phyloP scores from a whole-genome alignment of 2,797 vertebrate species.

The Salarias fasciatus region DNA sequence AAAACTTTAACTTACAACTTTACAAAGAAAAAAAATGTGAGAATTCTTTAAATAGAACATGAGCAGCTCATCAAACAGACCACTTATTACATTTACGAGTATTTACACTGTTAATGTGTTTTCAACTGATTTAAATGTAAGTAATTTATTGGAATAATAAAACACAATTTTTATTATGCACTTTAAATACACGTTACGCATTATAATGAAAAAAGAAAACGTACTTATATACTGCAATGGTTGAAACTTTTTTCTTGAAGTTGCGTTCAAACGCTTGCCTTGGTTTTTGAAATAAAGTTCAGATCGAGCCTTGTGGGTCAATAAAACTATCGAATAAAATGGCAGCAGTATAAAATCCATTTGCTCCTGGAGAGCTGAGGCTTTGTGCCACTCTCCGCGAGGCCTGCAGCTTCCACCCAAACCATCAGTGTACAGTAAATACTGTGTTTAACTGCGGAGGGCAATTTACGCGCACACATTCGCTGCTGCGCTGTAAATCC shows the following conservation, averaged over 20 bases:
- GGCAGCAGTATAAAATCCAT: constrained; percentile 10
- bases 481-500: constrained; percentile 13
- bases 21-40: no score
- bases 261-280: neutral
- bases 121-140: no score
- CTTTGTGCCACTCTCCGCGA: neutral
- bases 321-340: constrained; percentile 12
- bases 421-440: constrained; percentile 15
- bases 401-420: constrained; percentile 2
- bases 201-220: no score
- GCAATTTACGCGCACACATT: constrained; percentile 30
- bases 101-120: no score
- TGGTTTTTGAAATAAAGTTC: neutral
- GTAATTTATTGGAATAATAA: no score
- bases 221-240: neutral
- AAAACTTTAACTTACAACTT: no score
- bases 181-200: no score
- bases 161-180: no score
- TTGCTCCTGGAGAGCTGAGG: neutral
- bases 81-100: neutral
- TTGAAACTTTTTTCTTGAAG: neutral
- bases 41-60: no score
- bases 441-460: constrained; percentile 1
- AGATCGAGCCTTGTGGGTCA: neutral
- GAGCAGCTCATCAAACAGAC: neutral